Conservation (phyloP, 2,113 vertebrate species). For the Toxostoma redivivum region DNA sequence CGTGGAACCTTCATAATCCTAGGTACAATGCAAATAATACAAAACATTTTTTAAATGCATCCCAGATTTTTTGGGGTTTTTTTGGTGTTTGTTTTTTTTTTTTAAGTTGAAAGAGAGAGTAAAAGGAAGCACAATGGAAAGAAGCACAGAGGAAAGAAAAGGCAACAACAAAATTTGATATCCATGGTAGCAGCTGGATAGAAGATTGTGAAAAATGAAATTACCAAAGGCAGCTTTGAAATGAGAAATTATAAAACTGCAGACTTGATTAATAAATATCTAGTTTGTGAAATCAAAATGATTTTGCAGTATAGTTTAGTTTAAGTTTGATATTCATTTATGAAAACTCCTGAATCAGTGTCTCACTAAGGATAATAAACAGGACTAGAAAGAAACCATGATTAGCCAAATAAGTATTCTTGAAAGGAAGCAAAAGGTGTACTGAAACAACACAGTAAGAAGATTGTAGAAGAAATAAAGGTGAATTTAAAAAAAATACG, state of each 20-base stretch:
- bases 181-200: not conserved
- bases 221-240: not conserved
- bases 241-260: not conserved
- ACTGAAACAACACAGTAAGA: not conserved
- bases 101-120: not conserved
- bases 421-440: not conserved
- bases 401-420: not conserved
- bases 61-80: no score
- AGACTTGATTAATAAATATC: not conserved
- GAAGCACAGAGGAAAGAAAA: not conserved
- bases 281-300: not conserved
- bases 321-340: not conserved
- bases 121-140: not conserved
- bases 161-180: not conserved
- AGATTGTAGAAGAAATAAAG: not conserved
- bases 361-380: not conserved
- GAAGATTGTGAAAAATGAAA: not conserved
- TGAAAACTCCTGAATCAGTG: not conserved
- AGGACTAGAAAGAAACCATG: not conserved
- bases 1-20: not conserved
- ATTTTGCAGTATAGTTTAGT: not conserved
- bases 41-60: rapidly evolving
- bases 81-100: no score
- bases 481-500: not conserved
- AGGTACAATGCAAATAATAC: not conserved